These are phyloP conservation scores for Acronicta psi DNA, from an alignment of 2,888 invertebrate species.

Conservation along the genomic window DNA sequence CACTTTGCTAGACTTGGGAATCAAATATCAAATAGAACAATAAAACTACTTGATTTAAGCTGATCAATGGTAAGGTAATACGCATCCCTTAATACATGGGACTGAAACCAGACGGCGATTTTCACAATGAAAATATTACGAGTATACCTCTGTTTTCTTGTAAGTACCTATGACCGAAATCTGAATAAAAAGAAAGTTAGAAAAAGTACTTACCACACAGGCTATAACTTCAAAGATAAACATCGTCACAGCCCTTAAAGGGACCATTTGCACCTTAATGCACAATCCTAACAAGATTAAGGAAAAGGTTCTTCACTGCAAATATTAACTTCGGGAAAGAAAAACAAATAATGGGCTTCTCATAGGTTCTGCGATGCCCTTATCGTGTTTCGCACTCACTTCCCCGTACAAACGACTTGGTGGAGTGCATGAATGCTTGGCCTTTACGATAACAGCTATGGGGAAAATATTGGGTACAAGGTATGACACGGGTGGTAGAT, in stretches of 20 bases:
- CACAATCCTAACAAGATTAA: constrained; percentile 34
- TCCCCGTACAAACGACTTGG: constrained; percentile 32
- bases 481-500: constrained; percentile 26
- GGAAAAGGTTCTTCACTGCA: constrained; percentile 14
- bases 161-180: constrained; percentile 1
- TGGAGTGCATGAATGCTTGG: constrained; percentile 27
- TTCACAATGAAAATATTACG: too few relatives aligned
- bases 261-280: constrained; percentile 40
- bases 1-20: too few relatives aligned
- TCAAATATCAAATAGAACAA: too few relatives aligned
- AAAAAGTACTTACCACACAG: constrained; percentile 2
- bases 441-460: constrained; percentile 40
- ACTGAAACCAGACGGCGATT: too few relatives aligned
- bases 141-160: neutral
- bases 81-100: too few relatives aligned
- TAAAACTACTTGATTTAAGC: too few relatives aligned
- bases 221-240: constrained; percentile 38
- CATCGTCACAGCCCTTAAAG: constrained; percentile 21
- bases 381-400: constrained; percentile 50
- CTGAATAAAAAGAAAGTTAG: neutral
- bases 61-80: too few relatives aligned
- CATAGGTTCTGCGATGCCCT: constrained; percentile 20
- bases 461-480: constrained; percentile 20
- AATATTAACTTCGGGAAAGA: constrained; percentile 38
- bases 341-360: constrained; percentile 43